Conservation (phyloP, 2,113 vertebrate genomes). For the Danio rerio region GRCz12tu NC_133191.1:10526501-10527000, state of each 20-base stretch:
- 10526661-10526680: constrained; percentile 63
- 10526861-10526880: constrained; percentile 8
- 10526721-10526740: constrained; percentile 79
- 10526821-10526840: constrained; percentile 62
- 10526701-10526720: constrained; percentile 67
- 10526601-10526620: too few relatives aligned
- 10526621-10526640: too few relatives aligned
- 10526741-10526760: constrained; percentile 72
- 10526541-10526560: too few relatives aligned
- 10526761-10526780: constrained; percentile 58
- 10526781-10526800: constrained; percentile 54
- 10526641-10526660: constrained; percentile 74
- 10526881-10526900: constrained; percentile 55
- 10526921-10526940: constrained; percentile 61
- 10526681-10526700: constrained; percentile 68
- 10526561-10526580: too few relatives aligned
- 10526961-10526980: constrained; percentile 58
- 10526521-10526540: too few relatives aligned
- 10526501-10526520: too few relatives aligned
- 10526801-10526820: constrained; percentile 56
- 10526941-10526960: constrained; percentile 59
- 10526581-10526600: too few relatives aligned
- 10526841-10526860: constrained; percentile 58
- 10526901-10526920: constrained; percentile 62
- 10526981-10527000: too few relatives aligned